Conservation (phyloP, 23 tunicate species). For the Pegea sp. region DNA sequence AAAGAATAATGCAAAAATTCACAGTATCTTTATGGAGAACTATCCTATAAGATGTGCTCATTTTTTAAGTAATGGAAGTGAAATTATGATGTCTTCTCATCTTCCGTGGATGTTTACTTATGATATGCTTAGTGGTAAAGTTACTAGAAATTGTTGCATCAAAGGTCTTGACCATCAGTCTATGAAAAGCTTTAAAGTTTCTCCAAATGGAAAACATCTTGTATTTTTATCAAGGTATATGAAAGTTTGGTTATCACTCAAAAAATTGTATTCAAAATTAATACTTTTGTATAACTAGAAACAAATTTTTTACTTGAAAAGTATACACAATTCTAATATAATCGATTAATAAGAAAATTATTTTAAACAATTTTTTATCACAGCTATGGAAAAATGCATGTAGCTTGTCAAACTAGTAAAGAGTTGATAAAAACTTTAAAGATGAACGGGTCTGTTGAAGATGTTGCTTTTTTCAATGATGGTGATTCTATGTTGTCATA, state of each 20-base stretch:
- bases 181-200: conserved; percentile 24
- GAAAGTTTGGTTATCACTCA: no score
- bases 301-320: no score
- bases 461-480: conserved; percentile 34
- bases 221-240: conserved; percentile 46
- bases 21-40: conserved; percentile 62
- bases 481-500: conserved; percentile 37
- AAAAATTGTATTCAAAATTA: no score
- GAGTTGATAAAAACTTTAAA: conserved; percentile 47
- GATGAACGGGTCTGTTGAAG: conserved; percentile 69
- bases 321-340: not conserved
- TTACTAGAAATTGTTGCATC: conserved; percentile 8
- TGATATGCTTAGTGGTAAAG: conserved; percentile 59
- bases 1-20: conserved; percentile 62
- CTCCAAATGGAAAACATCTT: conserved; percentile 57
- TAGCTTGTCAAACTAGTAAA: conserved; percentile 36
- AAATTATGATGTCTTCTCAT: conserved; percentile 51
- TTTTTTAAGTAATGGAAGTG: conserved; percentile 34
- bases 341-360: not conserved
- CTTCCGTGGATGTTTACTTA: conserved; percentile 26
- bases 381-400: conserved; percentile 68
- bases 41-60: conserved; percentile 79
- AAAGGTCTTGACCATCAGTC: conserved; percentile 17
- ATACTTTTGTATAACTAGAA: no score
- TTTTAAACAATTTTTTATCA: not conserved